phyloP scores from a whole-genome alignment of 2,888 invertebrate genomes.

The Melieria crassipennis region DNA sequence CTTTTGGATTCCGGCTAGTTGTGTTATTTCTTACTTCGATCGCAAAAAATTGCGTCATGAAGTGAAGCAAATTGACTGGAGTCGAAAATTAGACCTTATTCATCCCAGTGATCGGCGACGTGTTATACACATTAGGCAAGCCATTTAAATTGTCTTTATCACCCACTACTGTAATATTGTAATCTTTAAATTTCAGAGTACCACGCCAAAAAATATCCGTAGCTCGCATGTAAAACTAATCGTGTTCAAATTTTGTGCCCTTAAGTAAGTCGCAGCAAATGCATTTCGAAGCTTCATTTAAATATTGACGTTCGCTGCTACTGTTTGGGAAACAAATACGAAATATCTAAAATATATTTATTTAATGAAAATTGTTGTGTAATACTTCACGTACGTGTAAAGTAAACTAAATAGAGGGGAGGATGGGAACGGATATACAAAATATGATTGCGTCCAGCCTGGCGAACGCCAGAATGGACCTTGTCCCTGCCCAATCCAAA shows the following conservation, averaged over 20 bases:
- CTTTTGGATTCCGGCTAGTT: constrained; percentile 94
- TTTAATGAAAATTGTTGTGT: too few relatives aligned
- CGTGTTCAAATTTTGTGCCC: background rate
- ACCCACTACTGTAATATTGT: background rate
- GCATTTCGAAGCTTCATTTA: background rate
- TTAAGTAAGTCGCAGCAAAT: background rate
- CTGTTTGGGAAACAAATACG: too few relatives aligned
- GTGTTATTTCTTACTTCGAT: constrained; percentile 86
- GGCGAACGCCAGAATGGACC: too few relatives aligned
- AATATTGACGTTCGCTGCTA: background rate
- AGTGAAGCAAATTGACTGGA: constrained; percentile 78
- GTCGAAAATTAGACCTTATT: constrained; percentile 74
- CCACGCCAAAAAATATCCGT: constrained; percentile 65
- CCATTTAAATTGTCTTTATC: background rate
- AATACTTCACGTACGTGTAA: too few relatives aligned
- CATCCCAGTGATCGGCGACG: constrained; percentile 79
- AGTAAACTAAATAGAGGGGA: too few relatives aligned
- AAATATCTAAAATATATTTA: too few relatives aligned
- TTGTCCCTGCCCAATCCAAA: too few relatives aligned
- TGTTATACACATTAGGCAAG: constrained; percentile 73
- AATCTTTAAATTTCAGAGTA: constrained; percentile 52
- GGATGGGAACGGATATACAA: too few relatives aligned
- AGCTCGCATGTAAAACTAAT: constrained; percentile 47
- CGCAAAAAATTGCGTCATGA: constrained; percentile 77
- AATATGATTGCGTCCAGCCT: too few relatives aligned